phyloP scores from a whole-genome alignment of 1,140 invertebrate genomes.

The Hetaerina americana region DNA sequence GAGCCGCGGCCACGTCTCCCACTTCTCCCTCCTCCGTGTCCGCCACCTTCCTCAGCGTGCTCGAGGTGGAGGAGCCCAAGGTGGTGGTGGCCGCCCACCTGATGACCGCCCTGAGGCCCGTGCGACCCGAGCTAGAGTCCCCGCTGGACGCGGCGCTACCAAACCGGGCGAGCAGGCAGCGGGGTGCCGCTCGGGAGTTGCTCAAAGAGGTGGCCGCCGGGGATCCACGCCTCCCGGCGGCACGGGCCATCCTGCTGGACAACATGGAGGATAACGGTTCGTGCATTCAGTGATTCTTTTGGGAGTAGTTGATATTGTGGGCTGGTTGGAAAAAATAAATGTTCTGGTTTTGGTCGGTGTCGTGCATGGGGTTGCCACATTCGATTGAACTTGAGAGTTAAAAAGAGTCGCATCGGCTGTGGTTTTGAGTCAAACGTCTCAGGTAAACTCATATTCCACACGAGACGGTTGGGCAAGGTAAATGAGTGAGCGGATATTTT shows the following conservation, averaged over 20 bases:
- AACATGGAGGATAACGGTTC: slow-evolving; percentile 77
- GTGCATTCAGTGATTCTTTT: no score
- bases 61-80: slow-evolving; percentile 78
- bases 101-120: slow-evolving; percentile 71
- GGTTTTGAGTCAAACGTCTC: no score
- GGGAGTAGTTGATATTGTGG: no score
- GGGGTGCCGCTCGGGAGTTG: slow-evolving; percentile 59
- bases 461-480: no score
- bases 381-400: no score
- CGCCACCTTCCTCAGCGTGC: slow-evolving; percentile 49
- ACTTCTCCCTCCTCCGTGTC: background rate
- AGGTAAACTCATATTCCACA: no score
- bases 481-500: no score
- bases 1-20: background rate
- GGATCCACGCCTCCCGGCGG: slow-evolving; percentile 38
- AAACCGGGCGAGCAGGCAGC: slow-evolving; percentile 38
- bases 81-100: slow-evolving; percentile 72
- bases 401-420: no score
- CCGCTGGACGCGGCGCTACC: slow-evolving; percentile 60
- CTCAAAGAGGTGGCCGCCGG: slow-evolving; percentile 56
- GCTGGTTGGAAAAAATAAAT: no score
- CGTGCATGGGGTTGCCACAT: no score
- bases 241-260: slow-evolving; percentile 67
- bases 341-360: no score
- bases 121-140: slow-evolving; percentile 69